Percentiles rank a stretch among this genome's conserved stretches.
phyloP scores from a whole-genome alignment of 2,797 vertebrate genomes.

The Lithobates pipiens region DNA sequence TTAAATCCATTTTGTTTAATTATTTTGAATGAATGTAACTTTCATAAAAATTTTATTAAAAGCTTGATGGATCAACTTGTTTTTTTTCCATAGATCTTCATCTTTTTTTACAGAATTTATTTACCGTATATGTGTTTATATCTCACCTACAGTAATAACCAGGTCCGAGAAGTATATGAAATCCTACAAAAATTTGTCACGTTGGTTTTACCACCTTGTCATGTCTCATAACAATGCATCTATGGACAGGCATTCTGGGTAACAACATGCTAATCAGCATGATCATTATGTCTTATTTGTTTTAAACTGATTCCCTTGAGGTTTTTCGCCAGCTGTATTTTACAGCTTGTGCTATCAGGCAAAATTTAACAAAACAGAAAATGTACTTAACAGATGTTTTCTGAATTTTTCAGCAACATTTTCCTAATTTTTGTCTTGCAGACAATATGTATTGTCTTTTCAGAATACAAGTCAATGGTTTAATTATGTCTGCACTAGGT shows the following conservation, averaged over 20 bases:
- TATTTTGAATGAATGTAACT: no score
- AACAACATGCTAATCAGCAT: slow-evolving; percentile 28
- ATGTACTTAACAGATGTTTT: slow-evolving; percentile 27
- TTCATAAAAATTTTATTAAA: no score
- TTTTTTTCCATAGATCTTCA: no score
- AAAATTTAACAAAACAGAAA: slow-evolving; percentile 13
- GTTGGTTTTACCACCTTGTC: neutral
- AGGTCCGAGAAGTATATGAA: neutral
- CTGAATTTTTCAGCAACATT: neutral
- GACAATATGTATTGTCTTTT: neutral
- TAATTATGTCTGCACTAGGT: no score
- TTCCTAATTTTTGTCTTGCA: no score
- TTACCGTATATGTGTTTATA: no score
- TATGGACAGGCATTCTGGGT: slow-evolving; percentile 10
- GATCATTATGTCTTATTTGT: slow-evolving; percentile 16
- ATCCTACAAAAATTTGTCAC: no score
- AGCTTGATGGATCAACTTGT: no score
- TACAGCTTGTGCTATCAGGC: slow-evolving; percentile 12
- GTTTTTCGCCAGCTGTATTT: slow-evolving; percentile 33
- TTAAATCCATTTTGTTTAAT: no score
- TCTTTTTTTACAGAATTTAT: no score
- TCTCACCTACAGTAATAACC: no score
- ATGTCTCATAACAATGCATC: neutral
- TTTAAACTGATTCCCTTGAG: slow-evolving; percentile 14
- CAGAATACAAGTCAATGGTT: neutral